Percentiles rank a stretch among this genome's conserved stretches.
Conservation (phyloP, 30 jellyfish, hydroid and myxozoan genomes). For the Rhopilema esculentum region DNA sequence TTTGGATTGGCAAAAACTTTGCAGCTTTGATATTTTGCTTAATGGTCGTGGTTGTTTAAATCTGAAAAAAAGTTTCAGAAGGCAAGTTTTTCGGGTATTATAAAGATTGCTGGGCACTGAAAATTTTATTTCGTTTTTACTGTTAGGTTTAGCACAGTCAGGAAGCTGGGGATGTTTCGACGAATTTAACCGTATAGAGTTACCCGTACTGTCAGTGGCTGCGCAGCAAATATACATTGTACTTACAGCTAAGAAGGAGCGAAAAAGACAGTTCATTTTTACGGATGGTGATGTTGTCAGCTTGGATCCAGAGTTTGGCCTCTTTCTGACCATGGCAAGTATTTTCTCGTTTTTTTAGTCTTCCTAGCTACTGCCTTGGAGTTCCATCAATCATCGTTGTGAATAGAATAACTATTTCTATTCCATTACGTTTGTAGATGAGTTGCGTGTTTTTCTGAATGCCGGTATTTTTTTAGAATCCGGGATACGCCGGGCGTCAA, state of each 20-base stretch:
- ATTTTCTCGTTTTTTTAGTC: too few relatives aligned
- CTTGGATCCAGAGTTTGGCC: conserved; percentile 92
- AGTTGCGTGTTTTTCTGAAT: background rate
- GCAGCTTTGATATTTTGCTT: background rate
- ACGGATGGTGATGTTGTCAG: conserved; percentile 89
- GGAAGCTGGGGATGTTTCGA: conserved; percentile 99
- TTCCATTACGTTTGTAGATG: too few relatives aligned
- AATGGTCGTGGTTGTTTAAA: too few relatives aligned
- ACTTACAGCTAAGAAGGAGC: conserved; percentile 85
- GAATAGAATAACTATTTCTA: too few relatives aligned
- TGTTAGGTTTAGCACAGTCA: conserved; percentile 86
- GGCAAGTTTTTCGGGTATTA: background rate
- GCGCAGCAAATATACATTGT: conserved; percentile 93
- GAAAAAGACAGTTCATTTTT: conserved; percentile 81
- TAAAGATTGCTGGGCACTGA: background rate
- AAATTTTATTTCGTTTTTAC: background rate
- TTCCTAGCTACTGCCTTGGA: background rate
- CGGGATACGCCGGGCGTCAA: conserved; percentile 97
- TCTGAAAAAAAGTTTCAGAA: too few relatives aligned
- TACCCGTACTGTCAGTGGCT: conserved; percentile 96
- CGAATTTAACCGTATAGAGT: conserved; percentile 88
- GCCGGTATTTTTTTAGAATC: conserved; percentile 59
- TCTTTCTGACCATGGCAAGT: conserved; percentile 87
- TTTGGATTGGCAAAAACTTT: background rate
- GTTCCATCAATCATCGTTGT: too few relatives aligned